These are phyloP conservation scores for Sebastes oblongus DNA, from an alignment of 2,797 vertebrate species.

Conservation along the genomic window DNA sequence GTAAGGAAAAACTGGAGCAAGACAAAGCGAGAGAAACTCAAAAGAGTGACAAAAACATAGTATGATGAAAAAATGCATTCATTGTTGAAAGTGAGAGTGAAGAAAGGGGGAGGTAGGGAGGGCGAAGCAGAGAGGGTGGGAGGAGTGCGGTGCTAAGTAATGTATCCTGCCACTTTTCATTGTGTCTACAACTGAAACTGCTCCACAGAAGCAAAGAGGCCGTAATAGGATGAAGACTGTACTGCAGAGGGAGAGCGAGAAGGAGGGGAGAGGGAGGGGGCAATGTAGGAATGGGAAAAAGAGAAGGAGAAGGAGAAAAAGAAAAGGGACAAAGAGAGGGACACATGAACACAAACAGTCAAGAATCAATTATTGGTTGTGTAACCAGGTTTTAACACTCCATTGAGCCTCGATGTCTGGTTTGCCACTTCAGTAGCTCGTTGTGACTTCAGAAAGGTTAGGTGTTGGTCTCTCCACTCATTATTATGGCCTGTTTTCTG, in stretches of 20 bases:
- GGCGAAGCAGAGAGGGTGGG: slow-evolving; percentile 37
- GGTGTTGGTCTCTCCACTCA: background rate
- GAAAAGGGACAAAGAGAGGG: background rate
- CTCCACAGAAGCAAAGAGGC: slow-evolving; percentile 62
- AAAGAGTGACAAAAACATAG: background rate
- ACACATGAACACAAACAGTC: slow-evolving; percentile 20
- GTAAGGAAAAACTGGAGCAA: slow-evolving; percentile 11
- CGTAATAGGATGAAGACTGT: slow-evolving; percentile 76
- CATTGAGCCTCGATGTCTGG: slow-evolving; percentile 3
- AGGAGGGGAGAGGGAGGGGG: background rate
- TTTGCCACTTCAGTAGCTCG: slow-evolving; percentile 19
- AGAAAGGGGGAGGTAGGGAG: slow-evolving; percentile 5
- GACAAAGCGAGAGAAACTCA: slow-evolving; percentile 27
- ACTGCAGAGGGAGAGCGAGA: slow-evolving; percentile 43
- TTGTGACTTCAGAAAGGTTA: slow-evolving; percentile 8
- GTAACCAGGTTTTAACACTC: slow-evolving; percentile 31
- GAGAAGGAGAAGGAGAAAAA: background rate
- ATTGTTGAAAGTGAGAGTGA: slow-evolving; percentile 44
- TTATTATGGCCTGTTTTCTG: background rate
- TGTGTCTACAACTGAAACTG: slow-evolving; percentile 66
- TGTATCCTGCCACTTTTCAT: slow-evolving; percentile 78
- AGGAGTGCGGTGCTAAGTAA: slow-evolving; percentile 62
- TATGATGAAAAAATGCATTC: slow-evolving; percentile 56
- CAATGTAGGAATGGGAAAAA: background rate
- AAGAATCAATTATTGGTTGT: slow-evolving; percentile 39